Base-by-base conservation (phyloP, 2,113 vertebrate genomes). In the Gasterosteus nipponicus region DNA sequence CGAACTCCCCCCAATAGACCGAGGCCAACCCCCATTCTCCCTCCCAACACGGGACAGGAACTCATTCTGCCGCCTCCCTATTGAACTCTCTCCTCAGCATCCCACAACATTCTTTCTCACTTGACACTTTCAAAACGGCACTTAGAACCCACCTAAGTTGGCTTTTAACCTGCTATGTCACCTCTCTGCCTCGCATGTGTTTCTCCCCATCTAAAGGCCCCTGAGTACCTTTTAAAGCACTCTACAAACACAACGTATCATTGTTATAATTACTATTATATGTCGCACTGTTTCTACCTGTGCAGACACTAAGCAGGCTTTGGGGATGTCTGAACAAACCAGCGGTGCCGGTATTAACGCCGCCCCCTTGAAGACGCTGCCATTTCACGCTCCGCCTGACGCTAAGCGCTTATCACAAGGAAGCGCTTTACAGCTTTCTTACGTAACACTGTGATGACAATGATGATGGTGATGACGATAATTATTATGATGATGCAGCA, bases 381-480 rank as follows among this genome's bases (percentile, higher is more conserved):
- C 46, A 42, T 73, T 63, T 19, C 2, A 47, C 19, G 10, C n/a
- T 47, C 16, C 22, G 7, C n/a, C 10, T 41, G 5, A 58, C 12
- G 19, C 38, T 41, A 19, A 19, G 53, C 29, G 22, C 15, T 63
- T 26, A 78, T 54, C 68, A 65, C 10, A 35, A 12, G 19, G 10
- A 60, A 59, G n/a, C 54, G 38, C n/a, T 29, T 31, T 42, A 31
- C 33, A 38, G 16, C 70, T 47, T 7, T 68, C 11, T 74, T 70
- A 58, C 49, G 33, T 67, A 76, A 76, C 56, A 22, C n/a, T 51
- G 57, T 54, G 68, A 33, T 46, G 22, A 56, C 10, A 26, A 58
- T 11, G n/a, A 42, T 53, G 22, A 73, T 65, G 58, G 41, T 56
- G 49, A 42, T 42, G 41, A 46, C 22, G 44, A 49, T 14, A 7